These are phyloP conservation scores for Peromyscus aztecus DNA, from an alignment of 2,797 vertebrate species.

Conservation along the genomic window DNA sequence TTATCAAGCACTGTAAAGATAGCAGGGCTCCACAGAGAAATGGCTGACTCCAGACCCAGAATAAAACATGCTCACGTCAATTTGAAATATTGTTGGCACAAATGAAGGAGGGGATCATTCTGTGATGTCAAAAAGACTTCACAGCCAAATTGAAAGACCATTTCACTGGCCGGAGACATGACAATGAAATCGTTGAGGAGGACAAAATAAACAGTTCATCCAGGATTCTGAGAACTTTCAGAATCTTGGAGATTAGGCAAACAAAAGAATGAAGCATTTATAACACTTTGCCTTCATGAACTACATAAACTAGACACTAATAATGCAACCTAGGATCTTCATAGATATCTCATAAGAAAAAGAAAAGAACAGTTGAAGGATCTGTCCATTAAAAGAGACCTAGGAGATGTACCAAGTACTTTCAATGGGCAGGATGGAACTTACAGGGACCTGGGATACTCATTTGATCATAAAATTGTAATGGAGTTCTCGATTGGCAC, in stretches of 20 bases:
- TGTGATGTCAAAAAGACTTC: slow-evolving; percentile 13
- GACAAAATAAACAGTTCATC: not conserved
- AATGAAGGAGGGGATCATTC: not conserved
- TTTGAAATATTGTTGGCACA: not conserved
- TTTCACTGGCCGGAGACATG: not conserved
- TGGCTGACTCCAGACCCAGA: not conserved
- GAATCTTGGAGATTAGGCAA: not conserved
- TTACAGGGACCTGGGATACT: not conserved
- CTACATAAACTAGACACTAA: not conserved
- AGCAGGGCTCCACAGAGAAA: not conserved
- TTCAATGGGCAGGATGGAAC: not conserved
- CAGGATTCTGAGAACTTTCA: not conserved
- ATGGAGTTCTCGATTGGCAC: too few relatives aligned
- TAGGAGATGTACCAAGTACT: not conserved
- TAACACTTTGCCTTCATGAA: not conserved
- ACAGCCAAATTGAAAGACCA: not conserved
- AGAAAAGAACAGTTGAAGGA: not conserved
- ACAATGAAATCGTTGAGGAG: not conserved
- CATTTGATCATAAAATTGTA: not conserved
- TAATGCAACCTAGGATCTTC: not conserved
- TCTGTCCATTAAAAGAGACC: not conserved
- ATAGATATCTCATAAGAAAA: not conserved
- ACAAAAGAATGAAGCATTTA: slow-evolving; percentile 48
- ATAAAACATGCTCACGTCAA: not conserved
- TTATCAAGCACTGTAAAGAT: not conserved